Conservation (phyloP, 2,888 invertebrate genomes). For the Cheilosia variabilis region DNA sequence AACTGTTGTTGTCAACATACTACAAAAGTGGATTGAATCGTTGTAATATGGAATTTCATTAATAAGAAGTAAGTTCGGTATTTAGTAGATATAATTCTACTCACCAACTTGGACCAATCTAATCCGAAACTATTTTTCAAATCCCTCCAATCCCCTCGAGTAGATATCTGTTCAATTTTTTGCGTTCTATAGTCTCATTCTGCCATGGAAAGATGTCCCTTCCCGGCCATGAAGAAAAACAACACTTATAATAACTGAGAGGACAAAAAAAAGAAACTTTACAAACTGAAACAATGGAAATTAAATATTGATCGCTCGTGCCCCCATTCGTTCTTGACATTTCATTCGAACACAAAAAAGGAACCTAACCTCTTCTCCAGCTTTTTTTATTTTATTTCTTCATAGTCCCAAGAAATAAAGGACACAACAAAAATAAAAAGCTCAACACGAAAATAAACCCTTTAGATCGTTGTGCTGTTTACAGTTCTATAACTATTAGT, state of each 20-base stretch:
- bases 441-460: not conserved
- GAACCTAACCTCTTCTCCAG: slow-evolving; percentile 3
- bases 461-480: slow-evolving; percentile 54
- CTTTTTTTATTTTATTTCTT: slow-evolving; percentile 13
- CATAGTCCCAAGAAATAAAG: not conserved
- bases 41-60: too few relatives aligned
- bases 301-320: slow-evolving; percentile 52
- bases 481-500: slow-evolving; percentile 60
- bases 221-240: not conserved
- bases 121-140: too few relatives aligned
- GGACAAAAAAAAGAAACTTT: slow-evolving; percentile 9
- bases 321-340: slow-evolving; percentile 8
- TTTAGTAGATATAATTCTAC: too few relatives aligned
- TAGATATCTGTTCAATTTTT: too few relatives aligned
- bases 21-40: too few relatives aligned
- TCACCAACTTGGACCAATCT: too few relatives aligned
- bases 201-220: slow-evolving; percentile 9
- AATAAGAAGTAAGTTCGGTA: too few relatives aligned
- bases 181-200: not conserved
- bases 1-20: too few relatives aligned
- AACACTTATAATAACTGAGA: not conserved
- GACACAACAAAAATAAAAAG: slow-evolving; percentile 5
- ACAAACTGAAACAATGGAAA: slow-evolving; percentile 38
- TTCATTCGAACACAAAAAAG: slow-evolving; percentile 12
- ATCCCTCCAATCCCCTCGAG: too few relatives aligned